phyloP scores from a whole-genome alignment of 1,140 invertebrate genomes.

The Cotesia typhae region DNA sequence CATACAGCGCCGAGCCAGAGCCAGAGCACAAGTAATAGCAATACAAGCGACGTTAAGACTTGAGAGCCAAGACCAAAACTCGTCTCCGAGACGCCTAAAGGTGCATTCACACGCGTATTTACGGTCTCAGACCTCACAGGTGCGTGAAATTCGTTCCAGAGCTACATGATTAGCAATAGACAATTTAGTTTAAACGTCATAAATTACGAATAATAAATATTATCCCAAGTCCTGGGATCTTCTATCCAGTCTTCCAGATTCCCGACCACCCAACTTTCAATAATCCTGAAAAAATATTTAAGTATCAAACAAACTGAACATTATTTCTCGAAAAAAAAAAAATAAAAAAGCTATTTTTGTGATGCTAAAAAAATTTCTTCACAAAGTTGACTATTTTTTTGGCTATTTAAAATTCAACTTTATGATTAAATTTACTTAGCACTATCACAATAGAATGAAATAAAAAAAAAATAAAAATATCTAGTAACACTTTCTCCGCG shows the following conservation, averaged over 20 bases:
- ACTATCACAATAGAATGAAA: neutral
- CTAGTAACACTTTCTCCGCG: constrained; percentile 23
- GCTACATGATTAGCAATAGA: neutral
- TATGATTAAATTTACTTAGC: too few relatives aligned
- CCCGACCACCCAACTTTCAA: too few relatives aligned
- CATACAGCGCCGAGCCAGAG: neutral
- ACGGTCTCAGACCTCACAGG: constrained; percentile 8
- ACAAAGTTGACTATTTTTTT: too few relatives aligned
- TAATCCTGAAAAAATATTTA: too few relatives aligned
- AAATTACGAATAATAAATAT: neutral
- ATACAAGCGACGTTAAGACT: too few relatives aligned
- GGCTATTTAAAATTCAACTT: too few relatives aligned
- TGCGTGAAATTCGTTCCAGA: neutral
- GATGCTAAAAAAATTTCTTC: too few relatives aligned
- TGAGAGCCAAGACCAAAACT: constrained; percentile 23
- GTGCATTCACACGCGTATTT: constrained; percentile 29
- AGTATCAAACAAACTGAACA: too few relatives aligned
- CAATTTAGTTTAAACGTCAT: neutral
- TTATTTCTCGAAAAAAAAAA: too few relatives aligned
- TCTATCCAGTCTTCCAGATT: too few relatives aligned
- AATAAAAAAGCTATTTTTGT: too few relatives aligned
- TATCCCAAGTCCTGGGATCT: too few relatives aligned
- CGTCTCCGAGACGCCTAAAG: constrained; percentile 36
- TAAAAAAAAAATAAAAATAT: neutral
- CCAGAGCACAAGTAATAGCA: neutral